A percentile compares a stretch with the other conserved stretches of the same genome.
Conservation (phyloP, 2,888 invertebrate species). For the Tolmerus cingulatus region DNA sequence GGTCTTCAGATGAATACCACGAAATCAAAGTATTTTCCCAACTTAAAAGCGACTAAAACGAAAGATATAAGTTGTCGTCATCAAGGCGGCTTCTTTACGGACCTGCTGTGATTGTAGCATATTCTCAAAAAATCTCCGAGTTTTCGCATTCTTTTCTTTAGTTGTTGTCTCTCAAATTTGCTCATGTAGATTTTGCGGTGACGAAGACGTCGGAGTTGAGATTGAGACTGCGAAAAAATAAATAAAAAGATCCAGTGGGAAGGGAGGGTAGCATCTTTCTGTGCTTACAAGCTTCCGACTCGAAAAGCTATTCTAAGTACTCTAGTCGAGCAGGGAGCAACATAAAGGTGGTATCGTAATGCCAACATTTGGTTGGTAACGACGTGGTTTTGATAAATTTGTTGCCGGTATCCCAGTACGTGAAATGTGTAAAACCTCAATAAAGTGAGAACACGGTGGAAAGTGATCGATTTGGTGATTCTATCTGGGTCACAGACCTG, state of each 20-base stretch:
- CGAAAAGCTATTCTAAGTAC: neutral
- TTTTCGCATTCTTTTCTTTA: neutral
- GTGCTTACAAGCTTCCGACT: neutral
- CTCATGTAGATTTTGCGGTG: neutral
- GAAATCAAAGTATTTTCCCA: neutral
- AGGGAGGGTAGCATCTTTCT: neutral
- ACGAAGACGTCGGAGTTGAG: neutral
- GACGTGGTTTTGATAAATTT: neutral
- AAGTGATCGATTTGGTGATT: neutral
- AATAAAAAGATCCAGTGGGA: neutral
- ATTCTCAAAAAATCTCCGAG: neutral
- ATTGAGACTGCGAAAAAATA: neutral
- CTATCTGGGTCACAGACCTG: conserved; percentile 6
- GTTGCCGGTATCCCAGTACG: neutral
- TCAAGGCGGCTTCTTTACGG: neutral
- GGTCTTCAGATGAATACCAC: neutral
- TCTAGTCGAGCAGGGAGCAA: neutral
- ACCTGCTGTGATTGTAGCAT: neutral
- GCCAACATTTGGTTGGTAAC: neutral
- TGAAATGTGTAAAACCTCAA: neutral
- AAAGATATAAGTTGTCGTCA: neutral
- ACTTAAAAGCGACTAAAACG: neutral
- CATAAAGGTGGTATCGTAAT: neutral
- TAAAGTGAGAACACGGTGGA: neutral
- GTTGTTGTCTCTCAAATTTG: neutral